These are phyloP conservation scores for Dryocosmus kuriphilus DNA, from an alignment of 2,888 invertebrate genomes.

Conservation along the genomic window DNA sequence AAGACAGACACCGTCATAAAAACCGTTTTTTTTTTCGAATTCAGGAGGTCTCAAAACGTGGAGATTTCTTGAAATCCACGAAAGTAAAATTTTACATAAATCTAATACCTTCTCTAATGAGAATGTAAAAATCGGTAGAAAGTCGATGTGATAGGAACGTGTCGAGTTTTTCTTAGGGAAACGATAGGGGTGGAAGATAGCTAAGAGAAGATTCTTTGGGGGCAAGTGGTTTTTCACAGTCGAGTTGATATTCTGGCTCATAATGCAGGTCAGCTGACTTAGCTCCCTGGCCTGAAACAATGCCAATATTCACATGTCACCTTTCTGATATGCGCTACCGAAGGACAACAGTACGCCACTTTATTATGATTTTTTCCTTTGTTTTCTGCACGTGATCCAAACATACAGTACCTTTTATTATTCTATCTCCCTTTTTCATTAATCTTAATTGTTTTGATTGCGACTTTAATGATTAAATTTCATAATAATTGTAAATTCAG, in stretches of 20 bases:
- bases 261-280: constrained; percentile 71
- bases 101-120: no score
- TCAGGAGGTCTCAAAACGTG: no score
- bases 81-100: no score
- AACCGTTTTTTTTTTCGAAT: no score
- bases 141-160: background rate
- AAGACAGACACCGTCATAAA: no score
- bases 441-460: no score
- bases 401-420: background rate
- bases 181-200: constrained; percentile 14
- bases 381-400: constrained; percentile 14
- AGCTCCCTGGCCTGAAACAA: constrained; percentile 69
- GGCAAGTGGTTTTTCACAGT: constrained; percentile 61
- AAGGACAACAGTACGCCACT: constrained; percentile 30
- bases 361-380: constrained; percentile 2
- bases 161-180: background rate
- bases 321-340: constrained; percentile 49
- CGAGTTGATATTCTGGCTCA: constrained; percentile 46
- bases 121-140: no score
- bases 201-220: constrained; percentile 46
- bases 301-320: constrained; percentile 66
- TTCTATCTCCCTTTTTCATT: no score
- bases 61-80: no score
- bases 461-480: no score
- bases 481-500: no score